These are phyloP conservation scores for Dryobotodes eremita DNA, from an alignment of 2,888 invertebrate species.

Conservation along the genomic window DNA sequence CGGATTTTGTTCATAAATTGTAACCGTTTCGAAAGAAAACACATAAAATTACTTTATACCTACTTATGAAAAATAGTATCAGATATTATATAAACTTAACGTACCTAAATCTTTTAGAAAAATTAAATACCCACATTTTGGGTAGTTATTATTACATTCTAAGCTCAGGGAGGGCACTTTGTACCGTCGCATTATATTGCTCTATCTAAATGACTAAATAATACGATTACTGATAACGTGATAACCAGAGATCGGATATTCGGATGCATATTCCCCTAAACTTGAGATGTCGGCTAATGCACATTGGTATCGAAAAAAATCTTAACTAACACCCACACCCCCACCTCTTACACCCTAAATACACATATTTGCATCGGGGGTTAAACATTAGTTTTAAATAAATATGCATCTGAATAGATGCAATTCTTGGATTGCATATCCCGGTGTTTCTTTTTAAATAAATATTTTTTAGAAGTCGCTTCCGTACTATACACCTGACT, in stretches of 20 bases:
- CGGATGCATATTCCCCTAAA: no score
- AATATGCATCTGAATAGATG: no score
- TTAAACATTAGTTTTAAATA: no score
- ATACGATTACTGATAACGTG: conserved; percentile 5
- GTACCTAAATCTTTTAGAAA: conserved; percentile 47
- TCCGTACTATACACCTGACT: no score
- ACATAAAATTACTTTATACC: background rate
- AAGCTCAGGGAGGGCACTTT: conserved; percentile 30
- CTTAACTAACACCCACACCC: no score
- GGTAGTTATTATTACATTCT: conserved; percentile 10
- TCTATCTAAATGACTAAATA: conserved; percentile 9
- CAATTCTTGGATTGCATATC: no score
- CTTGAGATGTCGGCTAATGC: no score
- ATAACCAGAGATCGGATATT: background rate
- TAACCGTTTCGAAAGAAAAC: background rate
- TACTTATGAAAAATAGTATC: conserved; percentile 25
- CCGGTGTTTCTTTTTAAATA: no score
- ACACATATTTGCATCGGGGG: no score
- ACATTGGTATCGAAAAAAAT: no score
- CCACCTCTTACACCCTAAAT: no score
- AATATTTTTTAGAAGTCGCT: no score
- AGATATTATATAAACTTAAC: conserved; percentile 6
- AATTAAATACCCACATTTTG: conserved; percentile 21
- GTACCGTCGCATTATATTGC: conserved; percentile 8
- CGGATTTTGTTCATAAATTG: conserved; percentile 1